Percentiles rank a stretch among this genome's conserved stretches.
phyloP scores from a whole-genome alignment of 1,140 invertebrate species.

The Mizuhopecten yessoensis region DNA sequence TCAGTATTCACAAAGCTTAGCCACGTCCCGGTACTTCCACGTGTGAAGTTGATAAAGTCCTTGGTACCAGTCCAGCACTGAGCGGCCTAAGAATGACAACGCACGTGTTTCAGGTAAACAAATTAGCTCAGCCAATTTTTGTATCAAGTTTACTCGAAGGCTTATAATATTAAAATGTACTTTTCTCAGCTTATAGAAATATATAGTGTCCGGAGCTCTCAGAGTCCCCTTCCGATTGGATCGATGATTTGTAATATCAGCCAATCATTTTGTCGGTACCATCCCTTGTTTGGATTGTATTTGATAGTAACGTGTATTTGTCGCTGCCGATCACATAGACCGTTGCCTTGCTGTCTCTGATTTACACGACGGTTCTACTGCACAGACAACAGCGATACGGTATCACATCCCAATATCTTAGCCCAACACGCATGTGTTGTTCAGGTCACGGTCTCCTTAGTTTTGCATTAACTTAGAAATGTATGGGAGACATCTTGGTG shows the following conservation, averaged over 20 bases:
- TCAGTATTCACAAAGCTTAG: not conserved
- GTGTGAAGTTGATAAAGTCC: not conserved
- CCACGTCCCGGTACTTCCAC: not conserved
- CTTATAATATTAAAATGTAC: slow-evolving; percentile 21
- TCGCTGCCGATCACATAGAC: not conserved
- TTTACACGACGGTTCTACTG: not conserved
- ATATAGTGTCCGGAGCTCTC: slow-evolving; percentile 22
- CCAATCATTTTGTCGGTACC: not conserved
- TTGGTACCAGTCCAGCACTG: not conserved
- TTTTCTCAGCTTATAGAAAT: slow-evolving; percentile 39
- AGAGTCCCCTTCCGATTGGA: not conserved
- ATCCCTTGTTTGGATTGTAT: not conserved
- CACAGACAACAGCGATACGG: not conserved
- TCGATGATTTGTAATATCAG: not conserved
- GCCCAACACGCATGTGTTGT: not conserved
- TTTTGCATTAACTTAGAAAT: not conserved
- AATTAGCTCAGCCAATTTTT: not conserved
- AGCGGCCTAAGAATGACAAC: not conserved
- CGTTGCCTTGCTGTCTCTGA: not conserved
- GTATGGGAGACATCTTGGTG: not conserved
- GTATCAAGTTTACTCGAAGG: not conserved
- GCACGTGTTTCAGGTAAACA: slow-evolving; percentile 31
- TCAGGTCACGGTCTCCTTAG: not conserved
- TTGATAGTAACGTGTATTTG: not conserved
- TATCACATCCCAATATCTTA: not conserved